phyloP scores from a whole-genome alignment of 2,888 invertebrate species.

The Drosophila quinaria region DNA sequence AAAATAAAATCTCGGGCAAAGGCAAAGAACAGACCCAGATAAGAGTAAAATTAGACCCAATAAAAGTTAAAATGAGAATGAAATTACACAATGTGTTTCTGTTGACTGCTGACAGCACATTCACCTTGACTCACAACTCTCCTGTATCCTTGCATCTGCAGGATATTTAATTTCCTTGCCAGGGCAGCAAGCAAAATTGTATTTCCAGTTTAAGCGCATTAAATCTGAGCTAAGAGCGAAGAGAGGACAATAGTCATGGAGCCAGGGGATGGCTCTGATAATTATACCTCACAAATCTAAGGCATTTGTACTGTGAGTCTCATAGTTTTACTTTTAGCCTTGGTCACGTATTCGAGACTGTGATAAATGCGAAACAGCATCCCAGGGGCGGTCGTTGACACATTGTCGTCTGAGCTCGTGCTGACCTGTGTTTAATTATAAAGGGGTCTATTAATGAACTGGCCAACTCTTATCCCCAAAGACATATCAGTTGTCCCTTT shows the following conservation, averaged over 20 bases:
- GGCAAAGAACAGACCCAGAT: constrained; percentile 24
- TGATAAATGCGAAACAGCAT: constrained; percentile 58
- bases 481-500: constrained; percentile 26
- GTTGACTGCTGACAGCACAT: not conserved
- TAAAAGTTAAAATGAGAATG: constrained; percentile 35
- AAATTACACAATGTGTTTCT: constrained; percentile 20
- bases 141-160: constrained; percentile 29
- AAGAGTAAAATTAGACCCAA: constrained; percentile 26
- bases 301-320: constrained; percentile 12
- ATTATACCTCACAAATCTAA: constrained; percentile 48
- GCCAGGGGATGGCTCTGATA: constrained; percentile 25
- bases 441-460: constrained; percentile 48
- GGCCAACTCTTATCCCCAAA: constrained; percentile 12
- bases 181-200: constrained; percentile 44
- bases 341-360: constrained; percentile 61
- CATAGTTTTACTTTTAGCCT: constrained; percentile 44
- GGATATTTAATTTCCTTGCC: constrained; percentile 74
- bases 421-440: constrained; percentile 70
- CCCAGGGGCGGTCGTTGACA: constrained; percentile 51
- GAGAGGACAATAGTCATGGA: not conserved
- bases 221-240: constrained; percentile 8
- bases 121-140: not conserved
- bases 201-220: constrained; percentile 44
- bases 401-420: constrained; percentile 49
- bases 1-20: constrained; percentile 26